Evolutionary conservation across 23 tunicate genomes (phyloP).

Genomic region (Trididemnum clinides): DNA sequence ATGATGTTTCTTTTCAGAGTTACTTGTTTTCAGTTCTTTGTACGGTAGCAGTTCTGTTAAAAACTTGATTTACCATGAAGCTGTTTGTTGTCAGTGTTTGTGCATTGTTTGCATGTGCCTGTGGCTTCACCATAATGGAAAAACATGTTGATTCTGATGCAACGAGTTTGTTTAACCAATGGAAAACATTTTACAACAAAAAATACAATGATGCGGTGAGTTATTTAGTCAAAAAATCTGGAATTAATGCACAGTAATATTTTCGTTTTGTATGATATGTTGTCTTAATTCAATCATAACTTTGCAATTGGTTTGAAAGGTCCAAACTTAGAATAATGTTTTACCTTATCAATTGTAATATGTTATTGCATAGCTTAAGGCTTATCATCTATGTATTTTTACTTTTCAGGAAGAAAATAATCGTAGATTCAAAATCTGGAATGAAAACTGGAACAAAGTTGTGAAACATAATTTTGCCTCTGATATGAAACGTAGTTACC

Average conservation of each 20-base stretch:
- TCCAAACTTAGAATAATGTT: not conserved
- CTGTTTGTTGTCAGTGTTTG: not conserved
- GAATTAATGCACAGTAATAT: no score
- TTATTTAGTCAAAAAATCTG: not conserved
- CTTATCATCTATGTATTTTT: no score
- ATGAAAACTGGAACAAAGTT: conserved; percentile 66
- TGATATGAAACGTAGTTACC: conserved; percentile 28
- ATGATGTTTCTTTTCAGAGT: no score
- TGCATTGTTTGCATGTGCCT: not conserved
- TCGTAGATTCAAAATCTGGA: conserved; percentile 49
- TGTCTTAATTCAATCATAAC: not conserved
- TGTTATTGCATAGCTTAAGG: no score
- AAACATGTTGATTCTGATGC: not conserved
- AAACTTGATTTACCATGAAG: not conserved
- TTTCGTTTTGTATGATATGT: no score
- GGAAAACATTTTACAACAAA: conserved; percentile 37
- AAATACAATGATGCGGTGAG: conserved; percentile 37
- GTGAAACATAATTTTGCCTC: conserved; percentile 57
- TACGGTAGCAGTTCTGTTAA: no score
- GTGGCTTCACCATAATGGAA: not conserved
- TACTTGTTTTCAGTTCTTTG: no score
- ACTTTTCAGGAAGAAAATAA: conserved; percentile 53
- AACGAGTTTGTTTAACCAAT: conserved; percentile 16
- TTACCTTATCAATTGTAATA: no score
- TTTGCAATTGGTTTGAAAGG: not conserved